Evolutionary conservation across 1,140 invertebrate genomes (phyloP).

Genomic region (Drosophila sp.): DNA sequence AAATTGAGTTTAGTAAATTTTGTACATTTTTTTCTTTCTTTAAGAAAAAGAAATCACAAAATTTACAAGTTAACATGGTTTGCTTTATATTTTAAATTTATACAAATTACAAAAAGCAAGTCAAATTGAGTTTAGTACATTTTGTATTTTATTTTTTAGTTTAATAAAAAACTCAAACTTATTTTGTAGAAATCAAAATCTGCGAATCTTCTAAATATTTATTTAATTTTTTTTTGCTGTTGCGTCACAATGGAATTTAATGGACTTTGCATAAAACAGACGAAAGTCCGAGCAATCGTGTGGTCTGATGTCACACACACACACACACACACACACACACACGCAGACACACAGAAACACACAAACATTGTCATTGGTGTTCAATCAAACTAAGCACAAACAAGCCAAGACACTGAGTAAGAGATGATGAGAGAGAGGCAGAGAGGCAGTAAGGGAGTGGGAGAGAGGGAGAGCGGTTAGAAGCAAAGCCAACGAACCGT

Average conservation of each 20-base stretch:
- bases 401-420: slow-evolving; percentile 47
- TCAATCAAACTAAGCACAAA: slow-evolving; percentile 67
- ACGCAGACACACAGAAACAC: slow-evolving; percentile 36
- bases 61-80: no score
- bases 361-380: slow-evolving; percentile 39
- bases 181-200: no score
- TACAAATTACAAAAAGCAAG: no score
- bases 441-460: no score
- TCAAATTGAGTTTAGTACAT: no score
- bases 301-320: slow-evolving; percentile 57
- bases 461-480: slow-evolving; percentile 30
- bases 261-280: no score
- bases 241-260: no score
- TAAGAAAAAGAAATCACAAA: no score
- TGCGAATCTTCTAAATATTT: slow-evolving; percentile 6
- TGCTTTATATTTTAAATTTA: no score
- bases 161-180: no score
- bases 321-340: slow-evolving; percentile 22
- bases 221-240: no score
- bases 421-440: slow-evolving; percentile 2
- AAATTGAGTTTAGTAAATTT: slow-evolving; percentile 2
- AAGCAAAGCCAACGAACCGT: slow-evolving; percentile 70
- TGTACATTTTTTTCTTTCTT: background rate
- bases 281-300: slow-evolving; percentile 29
- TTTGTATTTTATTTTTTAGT: no score